Base-by-base conservation (phyloP, 2,797 vertebrate species). In the Sibirionetta formosa region DNA sequence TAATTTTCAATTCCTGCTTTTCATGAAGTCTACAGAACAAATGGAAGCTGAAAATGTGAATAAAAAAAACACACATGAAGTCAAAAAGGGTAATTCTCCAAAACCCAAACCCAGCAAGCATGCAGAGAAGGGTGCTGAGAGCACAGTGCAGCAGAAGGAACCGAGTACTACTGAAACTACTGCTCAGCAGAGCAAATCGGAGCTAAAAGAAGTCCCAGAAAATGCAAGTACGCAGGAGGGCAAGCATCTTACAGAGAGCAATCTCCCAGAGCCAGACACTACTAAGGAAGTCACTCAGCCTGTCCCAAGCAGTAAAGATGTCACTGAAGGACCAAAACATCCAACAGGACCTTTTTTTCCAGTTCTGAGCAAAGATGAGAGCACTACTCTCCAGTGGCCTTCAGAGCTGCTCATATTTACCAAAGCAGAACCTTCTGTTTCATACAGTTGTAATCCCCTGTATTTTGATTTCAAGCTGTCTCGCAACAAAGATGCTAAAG, bases 401-500 rank as follows among this genome's bases (percentile, higher is more conserved):
- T 99, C 99, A 4, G 99, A 99, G 97, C 99, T 99, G n/a, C 97
- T 99, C n/a, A 99, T 99, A 93, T 99, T 99, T 78, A 99, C 99
- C 35, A 99, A 98, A 98, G 98, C 99, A 29, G 98, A 99, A 79
- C 99, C 99, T 1, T 99, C 99, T 2, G 97, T 99, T 65, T 99
- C 99, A 1, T 99, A 99, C 94, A 99, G 99, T 95, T 99, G 99
- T 95, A 99, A 99, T 76, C 99, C 99, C 26, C 98, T 99, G 51
- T 99, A 99, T 96, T 99, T 99, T 71, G 99, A 99, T 95, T 99
- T 99, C 96, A 99, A 99, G 91, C 98, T 99, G 88, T 99, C 99
- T 35, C 98, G 99, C 82, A 99, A 99, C 97, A 99, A 99, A 96
- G 98, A 98, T 56, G 86, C 73, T 29, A 98, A 98, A 95, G 94